Conservation (phyloP, 2,113 vertebrate genomes). For the Cairina moschata region DNA sequence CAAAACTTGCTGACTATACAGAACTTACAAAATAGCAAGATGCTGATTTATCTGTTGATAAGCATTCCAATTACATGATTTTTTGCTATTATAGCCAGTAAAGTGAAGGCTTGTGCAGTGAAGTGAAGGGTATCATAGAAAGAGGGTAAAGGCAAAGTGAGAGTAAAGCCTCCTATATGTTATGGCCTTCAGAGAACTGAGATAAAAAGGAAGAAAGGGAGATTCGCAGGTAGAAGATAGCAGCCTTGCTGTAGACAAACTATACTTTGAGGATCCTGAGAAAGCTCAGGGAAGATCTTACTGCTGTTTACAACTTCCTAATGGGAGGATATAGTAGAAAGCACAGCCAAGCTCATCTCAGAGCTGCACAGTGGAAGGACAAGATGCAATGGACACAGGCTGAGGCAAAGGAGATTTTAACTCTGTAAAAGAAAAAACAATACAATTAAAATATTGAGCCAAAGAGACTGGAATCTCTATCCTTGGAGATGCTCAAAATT, state of each 20-base stretch:
- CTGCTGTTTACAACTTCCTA: not conserved
- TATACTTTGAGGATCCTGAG: not conserved
- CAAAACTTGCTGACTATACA: not conserved
- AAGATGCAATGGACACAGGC: not conserved
- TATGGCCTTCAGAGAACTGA: not conserved
- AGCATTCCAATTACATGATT: not conserved
- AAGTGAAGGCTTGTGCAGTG: not conserved
- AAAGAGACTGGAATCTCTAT: not conserved
- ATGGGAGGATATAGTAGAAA: not conserved
- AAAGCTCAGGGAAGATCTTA: not conserved
- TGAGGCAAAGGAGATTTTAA: not conserved
- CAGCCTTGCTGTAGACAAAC: not conserved
- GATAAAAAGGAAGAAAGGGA: not conserved
- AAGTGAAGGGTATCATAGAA: not conserved
- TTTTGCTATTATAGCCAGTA: not conserved
- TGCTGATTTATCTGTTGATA: conserved; percentile 12
- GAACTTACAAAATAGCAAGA: not conserved
- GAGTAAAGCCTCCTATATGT: not conserved
- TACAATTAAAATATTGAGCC: too few species aligned
- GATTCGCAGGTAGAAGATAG: not conserved
- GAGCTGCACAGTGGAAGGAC: not conserved
- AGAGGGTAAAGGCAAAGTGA: not conserved
- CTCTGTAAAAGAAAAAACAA: not conserved
- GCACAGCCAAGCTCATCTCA: not conserved
- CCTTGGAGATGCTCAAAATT: not conserved